A percentile compares a stretch with the other conserved stretches of the same genome.
These are phyloP conservation scores for Xylophagus ater DNA, from an alignment of 2,888 invertebrate genomes.

Conservation along the genomic window DNA sequence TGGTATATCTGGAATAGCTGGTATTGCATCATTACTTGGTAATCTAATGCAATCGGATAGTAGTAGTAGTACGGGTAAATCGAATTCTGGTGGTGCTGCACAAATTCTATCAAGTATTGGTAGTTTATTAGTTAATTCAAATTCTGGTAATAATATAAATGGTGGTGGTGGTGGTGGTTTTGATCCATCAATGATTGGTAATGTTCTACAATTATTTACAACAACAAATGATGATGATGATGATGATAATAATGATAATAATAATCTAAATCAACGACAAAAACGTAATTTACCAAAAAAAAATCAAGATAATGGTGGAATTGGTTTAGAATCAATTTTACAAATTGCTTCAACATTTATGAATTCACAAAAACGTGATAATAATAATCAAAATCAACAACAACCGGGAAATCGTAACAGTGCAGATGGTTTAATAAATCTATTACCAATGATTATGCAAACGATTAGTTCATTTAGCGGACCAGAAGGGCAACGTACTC, in stretches of 20 bases:
- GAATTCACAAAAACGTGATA: conserved; percentile 34
- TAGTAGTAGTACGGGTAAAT: conserved; percentile 30
- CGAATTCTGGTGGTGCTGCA: conserved; percentile 30
- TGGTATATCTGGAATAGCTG: conserved; percentile 37
- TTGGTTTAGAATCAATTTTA: conserved; percentile 45
- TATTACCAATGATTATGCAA: conserved; percentile 58
- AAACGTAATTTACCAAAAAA: conserved; percentile 19
- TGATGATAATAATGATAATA: conserved; percentile 14
- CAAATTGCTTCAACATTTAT: conserved; percentile 46
- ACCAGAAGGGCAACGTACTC: conserved; percentile 48
- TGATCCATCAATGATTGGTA: conserved; percentile 48
- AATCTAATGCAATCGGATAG: conserved; percentile 50
- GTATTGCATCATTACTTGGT: conserved; percentile 53
- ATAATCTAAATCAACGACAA: conserved; percentile 12
- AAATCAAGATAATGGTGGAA: conserved; percentile 24
- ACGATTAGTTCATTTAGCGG: conserved; percentile 50
- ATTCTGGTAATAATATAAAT: conserved; percentile 30
- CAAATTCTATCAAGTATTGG: conserved; percentile 37
- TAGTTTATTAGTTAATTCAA: conserved; percentile 30
- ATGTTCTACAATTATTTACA: conserved; percentile 46
- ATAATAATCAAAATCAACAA: conserved; percentile 24
- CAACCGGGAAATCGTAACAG: conserved; percentile 20
- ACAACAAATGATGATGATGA: conserved; percentile 23
- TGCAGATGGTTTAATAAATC: conserved; percentile 40
- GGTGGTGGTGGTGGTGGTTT: conserved; percentile 43